A percentile compares a stretch with the other conserved stretches of the same genome.
These are phyloP conservation scores for Coenonympha arcania DNA, from an alignment of 2,888 invertebrate species.

Conservation along the genomic window DNA sequence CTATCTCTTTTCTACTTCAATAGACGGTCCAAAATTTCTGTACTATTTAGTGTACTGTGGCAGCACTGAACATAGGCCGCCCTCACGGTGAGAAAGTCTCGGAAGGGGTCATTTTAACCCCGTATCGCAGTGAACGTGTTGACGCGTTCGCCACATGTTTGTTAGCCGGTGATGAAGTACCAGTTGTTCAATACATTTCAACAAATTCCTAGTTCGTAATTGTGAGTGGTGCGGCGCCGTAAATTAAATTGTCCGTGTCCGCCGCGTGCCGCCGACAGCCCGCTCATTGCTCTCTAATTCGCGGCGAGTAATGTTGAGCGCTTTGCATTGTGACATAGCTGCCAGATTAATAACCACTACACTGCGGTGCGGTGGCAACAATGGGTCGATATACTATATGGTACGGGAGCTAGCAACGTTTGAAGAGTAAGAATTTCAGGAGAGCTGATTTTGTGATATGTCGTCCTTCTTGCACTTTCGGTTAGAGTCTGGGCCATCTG, in stretches of 20 bases:
- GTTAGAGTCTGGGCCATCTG: too few species aligned
- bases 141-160: background rate
- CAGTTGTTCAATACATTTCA: slow-evolving; percentile 5
- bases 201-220: slow-evolving; percentile 16
- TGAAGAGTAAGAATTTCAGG: too few species aligned
- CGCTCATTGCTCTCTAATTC: slow-evolving; percentile 27
- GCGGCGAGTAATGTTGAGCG: slow-evolving; percentile 23
- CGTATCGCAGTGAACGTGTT: too few species aligned
- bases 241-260: slow-evolving; percentile 26
- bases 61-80: too few species aligned
- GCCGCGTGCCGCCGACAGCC: slow-evolving; percentile 27
- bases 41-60: too few species aligned
- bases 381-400: background rate
- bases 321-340: slow-evolving; percentile 20
- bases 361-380: background rate
- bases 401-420: too few species aligned
- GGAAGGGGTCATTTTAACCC: too few species aligned
- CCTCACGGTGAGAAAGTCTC: too few species aligned
- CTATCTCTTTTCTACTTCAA: too few species aligned
- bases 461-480: too few species aligned
- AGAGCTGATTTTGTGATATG: too few species aligned
- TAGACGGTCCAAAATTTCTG: too few species aligned
- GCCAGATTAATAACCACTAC: slow-evolving; percentile 13
- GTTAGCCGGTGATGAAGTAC: background rate
- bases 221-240: slow-evolving; percentile 26